Evolutionary conservation across 2,797 vertebrate genomes (phyloP), one percentile per base, ranked within the genome.

Genomic region (Falco berigora): DNA sequence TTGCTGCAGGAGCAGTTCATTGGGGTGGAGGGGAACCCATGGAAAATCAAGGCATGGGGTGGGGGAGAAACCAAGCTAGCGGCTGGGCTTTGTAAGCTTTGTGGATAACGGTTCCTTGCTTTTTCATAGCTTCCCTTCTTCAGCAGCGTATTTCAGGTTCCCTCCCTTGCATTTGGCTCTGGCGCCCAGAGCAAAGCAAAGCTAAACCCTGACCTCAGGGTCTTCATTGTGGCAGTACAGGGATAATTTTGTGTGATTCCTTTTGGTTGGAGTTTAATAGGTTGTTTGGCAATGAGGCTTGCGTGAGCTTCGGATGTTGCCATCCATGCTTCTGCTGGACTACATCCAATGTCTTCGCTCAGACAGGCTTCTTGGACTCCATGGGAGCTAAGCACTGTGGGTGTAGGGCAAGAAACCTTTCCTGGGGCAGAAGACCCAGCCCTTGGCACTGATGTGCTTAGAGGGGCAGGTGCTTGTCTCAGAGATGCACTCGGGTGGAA

Each of bases 341-440:
- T 53, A 19, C 32, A 28, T 30, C 52, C 64, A 20, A 0, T 7
- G 28, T 8, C 30, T 32, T 50, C 16, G 2, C 36, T 84, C 30
- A 12, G 36, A 7, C 24, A 49, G 47, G 28, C 52, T 69, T 44
- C 38, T 32, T 36, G 44, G 61, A 23, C 34, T n/a, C 30, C 0
- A 1, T 27, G 23, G n/a, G 62, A 59, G 67, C 58, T 38, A 16
- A 2, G 6, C 9, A 10, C 2, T 1, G 4, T 7, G 61, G 22
- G 8, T 64, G 8, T 7, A 22, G 50, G 32, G 55, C 14, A 24
- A 14, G 14, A 67, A 34, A 44, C 18, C 5, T 73, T 34, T 44
- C 14, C 15, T 32, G 64, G 27, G 47, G 19, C 27, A 34, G 40
- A 47, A 61, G 36, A 32, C 25, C 14, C 30, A 71, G 56, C 4